Evolutionary conservation across 2,797 vertebrate genomes (phyloP).

Genomic region (Masticophis lateralis): DNA sequence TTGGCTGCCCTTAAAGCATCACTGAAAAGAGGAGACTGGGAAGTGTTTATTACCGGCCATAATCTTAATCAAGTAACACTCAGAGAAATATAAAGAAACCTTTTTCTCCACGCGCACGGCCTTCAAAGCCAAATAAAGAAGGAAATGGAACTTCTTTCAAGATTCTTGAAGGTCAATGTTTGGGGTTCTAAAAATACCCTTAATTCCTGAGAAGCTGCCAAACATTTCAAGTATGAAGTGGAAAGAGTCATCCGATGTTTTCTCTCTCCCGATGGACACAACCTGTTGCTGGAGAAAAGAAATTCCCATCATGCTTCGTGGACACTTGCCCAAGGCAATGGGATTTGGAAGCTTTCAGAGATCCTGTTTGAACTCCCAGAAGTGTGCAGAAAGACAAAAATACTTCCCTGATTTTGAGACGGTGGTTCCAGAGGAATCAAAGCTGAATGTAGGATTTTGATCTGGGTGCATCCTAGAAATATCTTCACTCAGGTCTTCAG

Average conservation of each 20-base stretch:
- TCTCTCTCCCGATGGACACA: not conserved
- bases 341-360: not conserved
- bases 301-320: slow-evolving; percentile 10
- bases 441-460: not conserved
- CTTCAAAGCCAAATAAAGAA: slow-evolving; percentile 68
- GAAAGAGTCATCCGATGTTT: not conserved
- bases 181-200: slow-evolving; percentile 35
- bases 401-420: not conserved
- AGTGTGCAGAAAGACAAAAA: not conserved
- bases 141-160: slow-evolving; percentile 64
- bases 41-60: slow-evolving; percentile 66
- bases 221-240: slow-evolving; percentile 31
- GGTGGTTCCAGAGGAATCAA: not conserved
- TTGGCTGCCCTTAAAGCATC: slow-evolving; percentile 27
- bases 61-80: slow-evolving; percentile 70
- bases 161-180: slow-evolving; percentile 35
- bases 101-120: slow-evolving; percentile 25
- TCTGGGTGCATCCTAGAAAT: not conserved
- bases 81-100: slow-evolving; percentile 62
- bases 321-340: not conserved
- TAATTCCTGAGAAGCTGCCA: slow-evolving; percentile 49
- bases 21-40: slow-evolving; percentile 41
- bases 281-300: not conserved
- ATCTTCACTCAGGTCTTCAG: not conserved
- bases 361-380: not conserved